Evolutionary conservation across 2,113 vertebrate genomes (phyloP).

Genomic region (Lasiurus borealis): DNA sequence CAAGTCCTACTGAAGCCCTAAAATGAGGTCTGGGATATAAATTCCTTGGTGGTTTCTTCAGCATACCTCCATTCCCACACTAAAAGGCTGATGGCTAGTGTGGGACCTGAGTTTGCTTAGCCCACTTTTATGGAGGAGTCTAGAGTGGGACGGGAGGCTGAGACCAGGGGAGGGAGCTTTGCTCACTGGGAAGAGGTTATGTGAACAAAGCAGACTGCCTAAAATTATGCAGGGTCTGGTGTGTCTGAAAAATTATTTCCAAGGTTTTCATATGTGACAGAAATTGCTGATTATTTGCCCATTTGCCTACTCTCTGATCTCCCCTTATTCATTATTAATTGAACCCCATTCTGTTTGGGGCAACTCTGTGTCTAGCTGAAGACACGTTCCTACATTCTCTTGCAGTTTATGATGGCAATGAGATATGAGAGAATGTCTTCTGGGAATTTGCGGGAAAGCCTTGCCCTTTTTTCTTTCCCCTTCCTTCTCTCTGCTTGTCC

Average conservation of each 20-base stretch:
- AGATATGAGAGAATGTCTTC: neutral
- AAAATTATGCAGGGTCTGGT: neutral
- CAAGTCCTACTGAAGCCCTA: neutral
- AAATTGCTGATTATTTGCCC: neutral
- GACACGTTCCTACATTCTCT: neutral
- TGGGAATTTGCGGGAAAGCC: neutral
- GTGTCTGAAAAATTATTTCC: neutral
- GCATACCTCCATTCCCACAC: neutral
- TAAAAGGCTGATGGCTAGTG: neutral
- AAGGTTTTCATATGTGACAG: neutral
- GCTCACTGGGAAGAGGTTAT: neutral
- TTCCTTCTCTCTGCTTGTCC: neutral
- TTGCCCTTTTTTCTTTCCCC: neutral
- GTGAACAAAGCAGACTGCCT: neutral
- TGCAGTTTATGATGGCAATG: neutral
- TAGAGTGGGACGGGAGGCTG: neutral
- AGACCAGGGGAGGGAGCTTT: neutral
- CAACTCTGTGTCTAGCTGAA: neutral
- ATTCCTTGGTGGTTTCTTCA: constrained; percentile 13
- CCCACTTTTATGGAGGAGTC: neutral
- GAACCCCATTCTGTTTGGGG: neutral
- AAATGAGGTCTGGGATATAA: neutral
- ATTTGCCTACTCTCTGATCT: neutral
- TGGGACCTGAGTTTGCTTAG: neutral
- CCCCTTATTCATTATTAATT: neutral